These are phyloP conservation scores for Ypsolopha scabrella DNA, from an alignment of 2,888 invertebrate genomes.

Conservation along the genomic window DNA sequence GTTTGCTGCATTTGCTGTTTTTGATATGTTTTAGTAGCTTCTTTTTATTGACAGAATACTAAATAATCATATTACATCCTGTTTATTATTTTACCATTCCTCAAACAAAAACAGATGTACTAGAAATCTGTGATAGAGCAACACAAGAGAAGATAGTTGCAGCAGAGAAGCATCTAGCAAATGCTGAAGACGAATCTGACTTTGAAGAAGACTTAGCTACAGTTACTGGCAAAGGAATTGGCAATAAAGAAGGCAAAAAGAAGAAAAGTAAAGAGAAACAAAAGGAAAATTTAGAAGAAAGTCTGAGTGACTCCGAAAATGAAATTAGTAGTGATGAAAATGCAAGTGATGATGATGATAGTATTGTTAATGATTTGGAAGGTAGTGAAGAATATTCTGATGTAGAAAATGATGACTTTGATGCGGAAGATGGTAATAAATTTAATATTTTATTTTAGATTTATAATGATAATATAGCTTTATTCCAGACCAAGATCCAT, in stretches of 20 bases:
- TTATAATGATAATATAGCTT: conserved; percentile 12
- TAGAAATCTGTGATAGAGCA: conserved; percentile 80
- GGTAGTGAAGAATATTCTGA: conserved; percentile 7
- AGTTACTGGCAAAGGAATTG: conserved; percentile 57
- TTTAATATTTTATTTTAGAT: neutral
- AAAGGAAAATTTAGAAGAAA: conserved; percentile 6
- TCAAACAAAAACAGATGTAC: conserved; percentile 60
- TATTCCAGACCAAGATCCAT: too few relatives aligned
- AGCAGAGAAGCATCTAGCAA: conserved; percentile 72
- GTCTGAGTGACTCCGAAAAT: conserved; percentile 6
- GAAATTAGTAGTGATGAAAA: conserved; percentile 10
- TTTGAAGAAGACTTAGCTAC: conserved; percentile 74
- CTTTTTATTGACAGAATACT: too few relatives aligned
- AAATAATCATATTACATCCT: neutral
- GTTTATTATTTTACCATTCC: neutral
- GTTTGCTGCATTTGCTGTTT: too few relatives aligned
- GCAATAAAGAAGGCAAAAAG: conserved; percentile 21
- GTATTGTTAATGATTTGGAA: conserved; percentile 13
- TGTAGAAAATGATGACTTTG: conserved; percentile 8
- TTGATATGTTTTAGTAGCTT: too few relatives aligned
- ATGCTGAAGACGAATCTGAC: conserved; percentile 69
- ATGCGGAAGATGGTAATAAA: conserved; percentile 21
- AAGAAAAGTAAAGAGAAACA: conserved; percentile 14
- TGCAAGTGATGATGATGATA: conserved; percentile 15
- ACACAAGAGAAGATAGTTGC: conserved; percentile 72